phyloP scores from a whole-genome alignment of 2,113 vertebrate species.

The Gallinago undulata region DNA sequence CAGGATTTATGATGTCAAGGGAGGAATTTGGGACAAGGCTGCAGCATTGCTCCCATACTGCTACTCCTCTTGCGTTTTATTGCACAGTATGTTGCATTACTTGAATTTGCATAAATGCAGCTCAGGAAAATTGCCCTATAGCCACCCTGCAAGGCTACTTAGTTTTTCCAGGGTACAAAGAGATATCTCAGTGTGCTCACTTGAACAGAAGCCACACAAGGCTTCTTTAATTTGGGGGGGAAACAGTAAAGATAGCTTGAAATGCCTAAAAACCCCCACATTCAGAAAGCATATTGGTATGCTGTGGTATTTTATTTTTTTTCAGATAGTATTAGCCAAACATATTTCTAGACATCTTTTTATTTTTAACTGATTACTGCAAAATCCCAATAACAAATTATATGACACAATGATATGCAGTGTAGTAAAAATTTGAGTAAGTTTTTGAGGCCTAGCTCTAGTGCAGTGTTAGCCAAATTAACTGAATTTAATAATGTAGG shows the following conservation, averaged over 20 bases:
- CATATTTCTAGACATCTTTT: not conserved
- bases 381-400: not conserved
- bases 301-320: not conserved
- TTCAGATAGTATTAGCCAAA: not conserved
- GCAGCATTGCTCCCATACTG: not conserved
- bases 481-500: not conserved
- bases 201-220: not conserved
- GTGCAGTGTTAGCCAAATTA: not conserved
- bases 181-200: not conserved
- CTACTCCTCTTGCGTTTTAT: not conserved
- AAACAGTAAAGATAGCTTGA: not conserved
- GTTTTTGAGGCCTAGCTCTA: not conserved
- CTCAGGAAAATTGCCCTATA: not conserved
- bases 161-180: not conserved
- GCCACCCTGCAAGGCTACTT: not conserved
- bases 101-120: not conserved
- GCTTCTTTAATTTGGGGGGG: not conserved
- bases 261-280: not conserved
- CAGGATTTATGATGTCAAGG: not conserved
- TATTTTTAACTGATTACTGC: not conserved
- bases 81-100: not conserved
- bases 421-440: not conserved
- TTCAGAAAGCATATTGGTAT: not conserved
- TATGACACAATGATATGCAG: not conserved
- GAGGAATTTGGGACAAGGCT: not conserved